phyloP scores from a whole-genome alignment of 2,888 invertebrate genomes.

The Xestobium rufovillosum region DNA sequence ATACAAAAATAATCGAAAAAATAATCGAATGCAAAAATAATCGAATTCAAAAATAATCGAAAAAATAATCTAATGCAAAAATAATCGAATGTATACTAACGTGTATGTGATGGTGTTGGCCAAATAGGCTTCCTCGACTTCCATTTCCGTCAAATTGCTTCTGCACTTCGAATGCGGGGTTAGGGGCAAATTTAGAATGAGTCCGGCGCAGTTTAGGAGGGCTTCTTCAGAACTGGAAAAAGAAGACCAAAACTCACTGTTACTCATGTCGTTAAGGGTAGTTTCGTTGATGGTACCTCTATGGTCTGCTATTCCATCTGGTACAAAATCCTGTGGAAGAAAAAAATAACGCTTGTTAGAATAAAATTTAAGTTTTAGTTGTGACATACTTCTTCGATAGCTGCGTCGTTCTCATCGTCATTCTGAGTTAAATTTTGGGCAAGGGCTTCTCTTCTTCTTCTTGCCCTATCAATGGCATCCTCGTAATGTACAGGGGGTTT shows the following conservation, averaged over 20 bases:
- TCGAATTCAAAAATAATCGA: too few species aligned
- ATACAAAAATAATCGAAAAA: too few species aligned
- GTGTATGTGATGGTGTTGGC: conserved; percentile 61
- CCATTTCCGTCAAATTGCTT: conserved; percentile 37
- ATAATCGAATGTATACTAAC: too few species aligned
- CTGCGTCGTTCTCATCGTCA: conserved; percentile 54
- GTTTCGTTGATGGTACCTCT: conserved; percentile 58
- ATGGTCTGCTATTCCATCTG: conserved; percentile 59
- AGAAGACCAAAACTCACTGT: conserved; percentile 74
- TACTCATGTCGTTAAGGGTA: conserved; percentile 60
- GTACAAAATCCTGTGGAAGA: conserved; percentile 46
- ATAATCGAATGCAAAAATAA: too few species aligned
- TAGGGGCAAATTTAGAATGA: conserved; percentile 64
- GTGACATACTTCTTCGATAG: conserved; percentile 57
- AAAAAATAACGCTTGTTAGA: conserved; percentile 9
- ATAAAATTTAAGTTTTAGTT: too few species aligned
- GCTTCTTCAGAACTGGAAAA: conserved; percentile 76
- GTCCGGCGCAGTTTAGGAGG: conserved; percentile 62
- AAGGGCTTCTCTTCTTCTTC: conserved; percentile 46
- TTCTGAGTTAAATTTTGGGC: conserved; percentile 48
- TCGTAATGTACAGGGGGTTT: conserved; percentile 34
- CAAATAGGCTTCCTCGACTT: conserved; percentile 47
- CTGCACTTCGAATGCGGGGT: conserved; percentile 56
- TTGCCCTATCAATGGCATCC: conserved; percentile 33
- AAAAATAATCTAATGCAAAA: too few species aligned